These are phyloP conservation scores for Phasia obesa DNA, from an alignment of 2,888 invertebrate species.

Conservation along the genomic window DNA sequence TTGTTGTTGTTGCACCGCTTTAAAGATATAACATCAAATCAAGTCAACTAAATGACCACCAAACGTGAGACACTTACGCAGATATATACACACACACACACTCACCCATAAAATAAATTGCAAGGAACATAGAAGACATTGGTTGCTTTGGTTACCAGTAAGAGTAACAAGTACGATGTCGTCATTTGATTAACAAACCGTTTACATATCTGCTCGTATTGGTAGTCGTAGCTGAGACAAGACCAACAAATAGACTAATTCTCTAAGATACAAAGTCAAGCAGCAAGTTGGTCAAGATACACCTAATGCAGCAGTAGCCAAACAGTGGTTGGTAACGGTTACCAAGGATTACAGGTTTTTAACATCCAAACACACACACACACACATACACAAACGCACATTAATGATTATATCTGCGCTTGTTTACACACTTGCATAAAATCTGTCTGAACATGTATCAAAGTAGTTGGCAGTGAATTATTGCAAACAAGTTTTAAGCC, in stretches of 20 bases:
- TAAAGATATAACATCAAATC: constrained; percentile 46
- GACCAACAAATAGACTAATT: constrained; percentile 27
- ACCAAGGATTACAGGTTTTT: constrained; percentile 68
- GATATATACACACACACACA: neutral
- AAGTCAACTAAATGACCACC: constrained; percentile 52
- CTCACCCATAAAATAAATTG: neutral
- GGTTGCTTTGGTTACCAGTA: neutral
- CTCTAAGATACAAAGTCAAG: constrained; percentile 11
- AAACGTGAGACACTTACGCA: constrained; percentile 32
- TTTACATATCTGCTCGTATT: constrained; percentile 64
- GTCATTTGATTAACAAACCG: constrained; percentile 81
- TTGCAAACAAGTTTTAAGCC: constrained; percentile 81
- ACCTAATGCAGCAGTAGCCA: constrained; percentile 36
- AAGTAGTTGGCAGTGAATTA: constrained; percentile 80
- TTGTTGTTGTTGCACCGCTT: constrained; percentile 65
- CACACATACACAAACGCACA: neutral
- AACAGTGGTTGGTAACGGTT: constrained; percentile 46
- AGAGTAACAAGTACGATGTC: constrained; percentile 68
- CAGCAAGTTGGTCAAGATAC: constrained; percentile 46
- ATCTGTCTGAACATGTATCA: constrained; percentile 70
- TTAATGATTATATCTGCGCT: neutral
- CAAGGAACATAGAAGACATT: constrained; percentile 20
- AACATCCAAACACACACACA: constrained; percentile 29
- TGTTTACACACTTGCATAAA: constrained; percentile 41
- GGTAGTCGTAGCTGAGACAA: neutral